phyloP scores from a whole-genome alignment of 2,888 invertebrate genomes.

The Bombylius discolor region DNA sequence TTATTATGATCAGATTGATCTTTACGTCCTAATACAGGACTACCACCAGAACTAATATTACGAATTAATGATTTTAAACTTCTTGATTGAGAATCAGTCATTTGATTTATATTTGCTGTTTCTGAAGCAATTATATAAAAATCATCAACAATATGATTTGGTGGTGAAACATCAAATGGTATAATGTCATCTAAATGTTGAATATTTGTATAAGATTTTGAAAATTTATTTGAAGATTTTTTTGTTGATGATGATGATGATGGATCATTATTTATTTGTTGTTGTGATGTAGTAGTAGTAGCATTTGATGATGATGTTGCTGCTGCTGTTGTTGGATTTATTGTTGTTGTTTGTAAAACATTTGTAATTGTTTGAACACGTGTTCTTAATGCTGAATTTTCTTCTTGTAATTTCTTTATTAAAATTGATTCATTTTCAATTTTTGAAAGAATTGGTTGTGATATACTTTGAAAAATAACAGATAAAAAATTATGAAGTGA shows the following conservation, averaged over 20 bases:
- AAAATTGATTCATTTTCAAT: conserved; percentile 75
- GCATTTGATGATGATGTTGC: conserved; percentile 11
- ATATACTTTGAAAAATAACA: conserved; percentile 76
- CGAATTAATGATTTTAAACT: conserved; percentile 65
- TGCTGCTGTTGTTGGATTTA: not conserved
- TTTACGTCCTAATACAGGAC: conserved; percentile 67
- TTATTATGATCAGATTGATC: conserved; percentile 30
- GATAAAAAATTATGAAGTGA: conserved; percentile 89
- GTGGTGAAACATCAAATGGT: conserved; percentile 53
- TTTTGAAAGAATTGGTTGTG: conserved; percentile 70
- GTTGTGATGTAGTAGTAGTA: not conserved
- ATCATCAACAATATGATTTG: conserved; percentile 75
- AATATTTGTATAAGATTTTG: conserved; percentile 22
- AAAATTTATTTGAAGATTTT: not conserved
- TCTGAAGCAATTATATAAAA: conserved; percentile 82
- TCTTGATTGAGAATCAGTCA: conserved; percentile 49
- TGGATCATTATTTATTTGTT: not conserved
- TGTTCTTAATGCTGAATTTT: conserved; percentile 57
- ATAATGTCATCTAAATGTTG: conserved; percentile 46
- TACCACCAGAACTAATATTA: conserved; percentile 66
- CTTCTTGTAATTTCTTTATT: conserved; percentile 70
- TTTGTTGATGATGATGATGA: conserved; percentile 4
- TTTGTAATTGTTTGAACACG: conserved; percentile 38
- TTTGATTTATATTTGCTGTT: conserved; percentile 35
- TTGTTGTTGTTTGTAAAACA: not conserved